Conservation (phyloP, 2,113 vertebrate species). For the Microtus ochrogaster region DNA sequence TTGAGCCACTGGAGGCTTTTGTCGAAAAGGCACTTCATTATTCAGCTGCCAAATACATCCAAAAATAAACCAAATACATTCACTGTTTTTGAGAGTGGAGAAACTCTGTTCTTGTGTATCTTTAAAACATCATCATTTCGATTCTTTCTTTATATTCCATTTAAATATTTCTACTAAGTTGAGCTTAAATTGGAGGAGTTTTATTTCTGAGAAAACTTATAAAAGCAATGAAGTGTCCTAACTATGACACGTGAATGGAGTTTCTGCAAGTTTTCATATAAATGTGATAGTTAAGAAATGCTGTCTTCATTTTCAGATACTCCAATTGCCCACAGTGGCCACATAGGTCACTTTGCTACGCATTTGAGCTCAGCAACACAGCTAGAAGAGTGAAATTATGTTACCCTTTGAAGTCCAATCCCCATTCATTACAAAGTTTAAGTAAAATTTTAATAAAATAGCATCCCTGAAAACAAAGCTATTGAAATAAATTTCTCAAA, state of each 20-base stretch:
- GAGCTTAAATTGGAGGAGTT: constrained; percentile 56
- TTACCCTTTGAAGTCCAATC: constrained; percentile 71
- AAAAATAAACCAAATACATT: constrained; percentile 50
- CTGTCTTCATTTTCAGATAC: constrained; percentile 68
- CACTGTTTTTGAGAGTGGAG: neutral
- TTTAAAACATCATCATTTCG: constrained; percentile 9
- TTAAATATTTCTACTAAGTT: constrained; percentile 63
- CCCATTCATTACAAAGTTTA: constrained; percentile 58
- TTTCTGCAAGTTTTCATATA: constrained; percentile 61
- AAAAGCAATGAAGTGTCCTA: constrained; percentile 69
- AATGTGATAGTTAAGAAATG: constrained; percentile 59
- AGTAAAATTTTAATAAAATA: constrained; percentile 54
- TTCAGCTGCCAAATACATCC: constrained; percentile 34
- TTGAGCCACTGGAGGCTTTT: constrained; percentile 18
- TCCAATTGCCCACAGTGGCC: constrained; percentile 69
- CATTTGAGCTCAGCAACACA: constrained; percentile 68
- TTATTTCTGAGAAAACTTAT: constrained; percentile 61
- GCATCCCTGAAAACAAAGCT: constrained; percentile 62
- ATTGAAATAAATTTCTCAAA: constrained; percentile 41
- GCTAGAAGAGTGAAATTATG: constrained; percentile 65
- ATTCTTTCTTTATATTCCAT: constrained; percentile 41
- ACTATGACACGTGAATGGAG: constrained; percentile 62
- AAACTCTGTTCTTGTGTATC: constrained; percentile 18
- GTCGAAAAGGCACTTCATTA: constrained; percentile 22
- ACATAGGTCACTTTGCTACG: constrained; percentile 52